These are phyloP conservation scores for Chromobotia macracanthus DNA, from an alignment of 2,797 vertebrate genomes.

Conservation along the genomic window DNA sequence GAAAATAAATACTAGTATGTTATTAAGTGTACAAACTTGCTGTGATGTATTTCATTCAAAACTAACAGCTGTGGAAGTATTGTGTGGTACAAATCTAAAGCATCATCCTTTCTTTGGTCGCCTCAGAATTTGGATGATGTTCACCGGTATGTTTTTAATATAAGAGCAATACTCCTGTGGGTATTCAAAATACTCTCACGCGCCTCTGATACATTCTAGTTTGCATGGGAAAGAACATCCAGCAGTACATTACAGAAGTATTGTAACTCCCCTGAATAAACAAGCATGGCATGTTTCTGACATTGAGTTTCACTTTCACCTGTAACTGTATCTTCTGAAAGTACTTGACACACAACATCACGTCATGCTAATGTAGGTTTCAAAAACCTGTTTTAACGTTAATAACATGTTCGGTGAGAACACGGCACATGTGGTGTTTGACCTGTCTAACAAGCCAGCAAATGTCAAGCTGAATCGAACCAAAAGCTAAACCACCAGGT, in stretches of 20 bases:
- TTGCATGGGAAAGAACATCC: not conserved
- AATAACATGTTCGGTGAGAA: not conserved
- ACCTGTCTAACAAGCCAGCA: not conserved
- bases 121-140: not conserved
- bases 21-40: not conserved
- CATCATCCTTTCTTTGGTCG: not conserved
- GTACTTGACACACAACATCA: constrained; percentile 20
- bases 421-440: not conserved
- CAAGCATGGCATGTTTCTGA: not conserved
- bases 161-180: not conserved
- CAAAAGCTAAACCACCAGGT: not conserved
- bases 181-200: constrained; percentile 18
- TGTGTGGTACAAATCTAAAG: not conserved
- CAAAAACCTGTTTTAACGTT: not conserved
- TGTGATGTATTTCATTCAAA: not conserved
- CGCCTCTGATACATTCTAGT: not conserved
- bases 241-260: not conserved
- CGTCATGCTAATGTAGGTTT: not conserved
- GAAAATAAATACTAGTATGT: not conserved
- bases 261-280: not conserved
- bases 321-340: not conserved
- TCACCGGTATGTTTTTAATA: constrained; percentile 1
- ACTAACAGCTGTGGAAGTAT: no score
- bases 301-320: constrained; percentile 20
- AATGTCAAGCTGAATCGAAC: not conserved